Base-by-base conservation (phyloP, 1,140 invertebrate species). In the Drosophila miranda region DNA sequence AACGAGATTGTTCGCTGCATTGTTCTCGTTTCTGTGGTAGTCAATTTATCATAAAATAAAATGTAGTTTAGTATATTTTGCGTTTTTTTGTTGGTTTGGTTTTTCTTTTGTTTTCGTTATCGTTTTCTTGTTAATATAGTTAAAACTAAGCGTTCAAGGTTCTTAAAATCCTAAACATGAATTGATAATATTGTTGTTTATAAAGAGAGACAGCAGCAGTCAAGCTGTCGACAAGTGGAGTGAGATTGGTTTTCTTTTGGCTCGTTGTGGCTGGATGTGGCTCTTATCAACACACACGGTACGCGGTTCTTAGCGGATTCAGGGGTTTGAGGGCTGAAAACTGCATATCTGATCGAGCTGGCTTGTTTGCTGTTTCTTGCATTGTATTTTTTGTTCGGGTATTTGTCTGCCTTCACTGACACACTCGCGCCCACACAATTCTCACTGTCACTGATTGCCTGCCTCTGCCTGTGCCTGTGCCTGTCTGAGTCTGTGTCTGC, bases 91-190 rank as follows among this genome's bases (percentile, higher is more conserved):
- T 57, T 72, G 44, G 45, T 55, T 62, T 78, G 41, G 30, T 56
- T 44, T 61, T 43, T 46, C 41, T 49, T 49, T 52, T 30, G 30
- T 66, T 60, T 50, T 60, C 43, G 38, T 51, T 59, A 38, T 71
- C 30, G 23, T 62, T 74, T 34, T 38, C 52, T 50, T 76, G 70
- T 75, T 77, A 77, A 72, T 82, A 82, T 71, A 68, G 71, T 87
- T 87, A 87, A 82, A 87, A 78, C 82, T 87, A 87, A 78, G 82
- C 66, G 66, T 87, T 84, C 72, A 86, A 78, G 77, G 55, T 82
- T 72, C 78, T 87, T 86, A 87, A 69, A 28, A 75, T 75, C 82
- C 82, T 86, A 86, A 82, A 86, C 82, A 87, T 74, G 78, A 87
- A 87, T 82, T 61, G 63, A 67, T 81, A 55, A 62, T 76, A 75